Base-by-base conservation (phyloP, 1,140 invertebrate genomes). In the Trichonephila clavipes region DNA sequence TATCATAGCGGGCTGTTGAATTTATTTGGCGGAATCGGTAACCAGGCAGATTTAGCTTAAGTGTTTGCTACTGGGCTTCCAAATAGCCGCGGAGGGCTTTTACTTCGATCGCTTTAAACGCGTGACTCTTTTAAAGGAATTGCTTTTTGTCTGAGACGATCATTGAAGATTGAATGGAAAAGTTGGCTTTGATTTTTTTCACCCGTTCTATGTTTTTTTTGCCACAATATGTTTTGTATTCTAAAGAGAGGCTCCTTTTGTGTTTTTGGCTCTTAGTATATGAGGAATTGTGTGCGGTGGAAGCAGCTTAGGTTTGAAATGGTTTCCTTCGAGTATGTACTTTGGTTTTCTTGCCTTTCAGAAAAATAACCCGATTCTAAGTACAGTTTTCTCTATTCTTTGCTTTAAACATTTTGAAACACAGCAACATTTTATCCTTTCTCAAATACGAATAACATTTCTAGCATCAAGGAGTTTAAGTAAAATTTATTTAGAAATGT, bases 1-100 rank as follows among this genome's bases (percentile, higher is more conserved):
- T 87, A 85, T 87, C 85, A 40, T 87, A 40, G 85, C 16, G n/a
- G 44, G 12, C 82, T 85, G 82, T 85, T 85, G 82, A 85, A 85
- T 61, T 59, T 83, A 59, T 83, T 83, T 83, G 82, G 40, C 19
- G 72, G 44, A 59, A 16, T 51, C 82, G 19, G 82, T 83, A 58
- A 24, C 44, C 82, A 83, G 82, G 82, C 51, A 58, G 82, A 44
- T 59, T 83, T n/a, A 58, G 24, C 40, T 58, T 83, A 77, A 77
- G 72, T 77, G 72, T 77, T 77, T 40, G 72, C 72, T 77, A 77
- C 72, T 28, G 72, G 72, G 14, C 69, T 77, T 34, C 69, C 8
- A 12, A 77, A 77, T 77, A 28, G 72, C 24, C 72, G 72, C 72
- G 69, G 24, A 77, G 34, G 28, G 14, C 72, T 77, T 40, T 77